These are phyloP conservation scores for Cacoxenus indagator DNA, from an alignment of 2,888 invertebrate species.

Conservation along the genomic window DNA sequence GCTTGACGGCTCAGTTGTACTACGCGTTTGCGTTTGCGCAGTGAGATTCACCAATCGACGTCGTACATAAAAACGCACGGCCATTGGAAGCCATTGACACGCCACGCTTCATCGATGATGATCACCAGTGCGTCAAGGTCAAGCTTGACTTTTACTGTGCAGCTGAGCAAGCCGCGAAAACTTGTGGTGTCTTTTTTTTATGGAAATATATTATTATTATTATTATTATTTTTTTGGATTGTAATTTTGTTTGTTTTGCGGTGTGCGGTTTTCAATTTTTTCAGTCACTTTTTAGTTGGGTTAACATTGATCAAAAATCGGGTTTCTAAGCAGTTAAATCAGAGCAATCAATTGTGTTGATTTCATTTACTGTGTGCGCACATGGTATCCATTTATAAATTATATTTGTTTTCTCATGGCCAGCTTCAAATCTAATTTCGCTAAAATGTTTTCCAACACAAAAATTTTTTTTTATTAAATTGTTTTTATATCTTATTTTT, in stretches of 20 bases:
- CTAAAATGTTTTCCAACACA: slow-evolving; percentile 41
- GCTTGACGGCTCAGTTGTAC: neutral
- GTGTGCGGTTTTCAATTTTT: neutral
- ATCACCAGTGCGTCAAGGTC: neutral
- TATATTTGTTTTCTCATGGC: slow-evolving; percentile 1
- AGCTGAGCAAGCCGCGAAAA: neutral
- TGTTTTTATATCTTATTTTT: neutral
- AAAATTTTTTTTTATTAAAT: neutral
- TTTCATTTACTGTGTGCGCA: neutral
- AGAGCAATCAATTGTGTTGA: neutral
- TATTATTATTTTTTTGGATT: too few relatives aligned
- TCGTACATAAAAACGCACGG: neutral
- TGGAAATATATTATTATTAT: too few relatives aligned
- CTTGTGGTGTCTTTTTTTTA: neutral
- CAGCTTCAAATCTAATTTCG: slow-evolving; percentile 48
- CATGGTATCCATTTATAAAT: slow-evolving; percentile 5
- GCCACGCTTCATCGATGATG: slow-evolving; percentile 1
- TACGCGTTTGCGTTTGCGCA: neutral
- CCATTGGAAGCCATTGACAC: neutral
- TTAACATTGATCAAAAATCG: neutral
- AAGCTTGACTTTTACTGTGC: slow-evolving; percentile 1
- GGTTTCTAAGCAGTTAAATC: neutral
- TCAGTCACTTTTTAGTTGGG: neutral
- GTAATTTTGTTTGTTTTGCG: neutral
- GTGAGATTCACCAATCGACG: neutral